Evolutionary conservation across 2,113 vertebrate species (phyloP), one percentile per base, ranked within the genome.

Genomic region (Falcunculus frontatus): DNA sequence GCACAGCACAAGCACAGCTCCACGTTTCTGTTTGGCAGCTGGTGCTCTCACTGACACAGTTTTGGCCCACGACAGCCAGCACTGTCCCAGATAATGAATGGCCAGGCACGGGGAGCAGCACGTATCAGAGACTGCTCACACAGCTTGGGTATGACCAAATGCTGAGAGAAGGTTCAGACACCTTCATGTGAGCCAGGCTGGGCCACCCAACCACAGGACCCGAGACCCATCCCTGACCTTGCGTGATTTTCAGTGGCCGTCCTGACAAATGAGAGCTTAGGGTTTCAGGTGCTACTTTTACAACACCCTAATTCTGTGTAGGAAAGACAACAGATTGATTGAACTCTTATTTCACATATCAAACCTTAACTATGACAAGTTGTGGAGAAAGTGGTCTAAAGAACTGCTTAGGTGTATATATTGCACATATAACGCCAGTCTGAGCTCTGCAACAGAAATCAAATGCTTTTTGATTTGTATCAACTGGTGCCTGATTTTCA

Each of bases 61-160:
- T 75, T 3, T 59, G 60, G 65, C 30, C 65, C 8, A 0, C 1
- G 20, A 20, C 33, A 65, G 64, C 41, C 86, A 63, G 56, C n/a
- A 9, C 25, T 75, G 83, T 19, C 62, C 65, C 94, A 85, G 65
- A 22, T 7, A 81, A 41, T 1, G 22, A 74, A n/a, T 2, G 22
- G 32, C 52, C 50, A 69, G 77, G 65, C 52, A 32, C 9, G 3
- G 73, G 57, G 73, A 72, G 65, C 8, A 70, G 39, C 64, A 52
- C 7, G 0, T 7, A 30, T 1, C 75, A 37, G 65, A 33, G 27
- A 13, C n/a, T 21, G 79, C 1, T 39, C 60, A 53, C 75, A 67
- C 1, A 37, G 11, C 12, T 0, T 49, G 53, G 76, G 12, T 2
- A 10, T 0, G 12, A 13, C 53, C 62, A 59, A 21, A 30, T 3